Evolutionary conservation across 2,797 vertebrate species (phyloP).

Genomic region (Microctenopoma steveboyesi): DNA sequence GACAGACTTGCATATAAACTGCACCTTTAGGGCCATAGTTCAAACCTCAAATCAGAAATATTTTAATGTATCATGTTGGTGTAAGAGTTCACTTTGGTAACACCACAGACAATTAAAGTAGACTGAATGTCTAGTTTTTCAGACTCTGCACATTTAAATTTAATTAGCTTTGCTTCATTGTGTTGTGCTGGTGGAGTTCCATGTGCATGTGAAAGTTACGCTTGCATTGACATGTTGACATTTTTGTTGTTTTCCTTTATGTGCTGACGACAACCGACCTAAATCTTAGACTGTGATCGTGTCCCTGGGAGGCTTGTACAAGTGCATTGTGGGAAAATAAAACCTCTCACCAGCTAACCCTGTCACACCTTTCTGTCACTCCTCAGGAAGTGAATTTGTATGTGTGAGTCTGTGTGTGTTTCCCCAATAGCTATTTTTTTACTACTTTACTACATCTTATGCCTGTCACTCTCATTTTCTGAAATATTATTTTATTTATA

Average conservation of each 20-base stretch:
- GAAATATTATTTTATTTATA: background rate
- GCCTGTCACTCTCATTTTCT: background rate
- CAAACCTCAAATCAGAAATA: slow-evolving; percentile 1
- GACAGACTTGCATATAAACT: no score
- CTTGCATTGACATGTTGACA: slow-evolving; percentile 40
- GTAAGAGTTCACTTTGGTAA: slow-evolving; percentile 22
- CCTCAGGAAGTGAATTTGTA: slow-evolving; percentile 35
- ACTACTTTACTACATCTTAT: slow-evolving; percentile 5
- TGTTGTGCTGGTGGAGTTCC: background rate
- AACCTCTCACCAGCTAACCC: slow-evolving; percentile 57
- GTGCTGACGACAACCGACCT: slow-evolving; percentile 54
- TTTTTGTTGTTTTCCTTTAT: slow-evolving; percentile 63
- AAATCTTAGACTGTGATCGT: slow-evolving; percentile 49
- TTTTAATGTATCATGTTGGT: slow-evolving; percentile 2
- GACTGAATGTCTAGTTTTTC: slow-evolving; percentile 1
- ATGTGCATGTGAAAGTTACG: background rate
- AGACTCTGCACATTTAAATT: slow-evolving; percentile 24
- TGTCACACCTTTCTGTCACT: slow-evolving; percentile 54
- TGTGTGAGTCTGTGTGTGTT: slow-evolving; percentile 5
- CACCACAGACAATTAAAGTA: slow-evolving; percentile 19
- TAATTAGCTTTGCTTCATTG: background rate
- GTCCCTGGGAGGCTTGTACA: slow-evolving; percentile 42
- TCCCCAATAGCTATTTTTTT: slow-evolving; percentile 11
- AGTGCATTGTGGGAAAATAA: slow-evolving; percentile 54
- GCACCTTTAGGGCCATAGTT: no score